A percentile compares a stretch with the other conserved stretches of the same genome.
phyloP scores from a whole-genome alignment of 1,140 invertebrate species.

The Campoletis sonorensis region DNA sequence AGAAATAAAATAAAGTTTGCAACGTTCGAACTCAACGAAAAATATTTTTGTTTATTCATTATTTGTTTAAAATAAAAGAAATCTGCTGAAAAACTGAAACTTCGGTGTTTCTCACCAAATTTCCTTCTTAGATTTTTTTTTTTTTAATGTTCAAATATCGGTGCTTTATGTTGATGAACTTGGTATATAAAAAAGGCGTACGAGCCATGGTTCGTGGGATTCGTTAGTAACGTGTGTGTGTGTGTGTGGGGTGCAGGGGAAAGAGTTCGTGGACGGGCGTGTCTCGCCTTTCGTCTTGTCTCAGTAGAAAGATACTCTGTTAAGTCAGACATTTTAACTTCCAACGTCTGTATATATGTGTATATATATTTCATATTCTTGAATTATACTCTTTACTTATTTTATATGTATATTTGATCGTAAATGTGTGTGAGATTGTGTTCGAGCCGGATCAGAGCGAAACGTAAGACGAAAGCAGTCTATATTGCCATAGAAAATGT shows the following conservation, averaged over 20 bases:
- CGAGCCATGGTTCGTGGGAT: background rate
- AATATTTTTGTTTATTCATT: too few species aligned
- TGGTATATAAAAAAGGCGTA: background rate
- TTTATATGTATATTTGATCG: too few species aligned
- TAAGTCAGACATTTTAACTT: background rate
- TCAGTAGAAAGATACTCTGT: constrained; percentile 24
- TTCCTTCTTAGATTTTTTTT: too few species aligned
- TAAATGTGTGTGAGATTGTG: too few species aligned
- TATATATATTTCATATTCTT: background rate
- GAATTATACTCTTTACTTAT: too few species aligned
- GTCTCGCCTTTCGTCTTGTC: constrained; percentile 19
- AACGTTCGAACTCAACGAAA: too few species aligned
- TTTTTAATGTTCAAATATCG: too few species aligned
- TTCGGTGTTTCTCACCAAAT: too few species aligned
- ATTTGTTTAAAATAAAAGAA: too few species aligned
- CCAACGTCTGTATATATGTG: background rate
- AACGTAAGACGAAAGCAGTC: constrained; percentile 1
- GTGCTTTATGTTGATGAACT: background rate
- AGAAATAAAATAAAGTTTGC: too few species aligned
- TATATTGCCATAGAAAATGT: background rate
- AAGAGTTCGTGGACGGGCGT: constrained; percentile 23
- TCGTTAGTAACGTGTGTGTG: background rate
- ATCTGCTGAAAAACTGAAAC: too few species aligned
- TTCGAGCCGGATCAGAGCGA: constrained; percentile 22
- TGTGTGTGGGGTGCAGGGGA: constrained; percentile 7